phyloP scores from a whole-genome alignment of 2,888 invertebrate genomes.

The Catotricha subobsoleta region DNA sequence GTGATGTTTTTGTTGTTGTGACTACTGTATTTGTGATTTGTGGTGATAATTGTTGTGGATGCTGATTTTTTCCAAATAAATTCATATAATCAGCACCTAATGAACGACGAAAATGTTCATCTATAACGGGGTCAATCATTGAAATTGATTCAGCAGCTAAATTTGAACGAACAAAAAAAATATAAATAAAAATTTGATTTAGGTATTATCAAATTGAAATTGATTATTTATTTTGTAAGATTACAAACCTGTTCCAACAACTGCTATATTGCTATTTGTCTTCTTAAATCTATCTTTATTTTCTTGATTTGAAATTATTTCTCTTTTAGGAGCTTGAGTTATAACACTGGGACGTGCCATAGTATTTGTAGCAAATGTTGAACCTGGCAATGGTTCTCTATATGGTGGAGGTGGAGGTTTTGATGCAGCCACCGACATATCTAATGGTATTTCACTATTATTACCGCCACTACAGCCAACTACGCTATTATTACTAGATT shows the following conservation, averaged over 20 bases:
- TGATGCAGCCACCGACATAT: slow-evolving; percentile 24
- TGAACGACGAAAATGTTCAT: slow-evolving; percentile 88
- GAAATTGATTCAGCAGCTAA: slow-evolving; percentile 43
- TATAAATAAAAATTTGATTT: not conserved
- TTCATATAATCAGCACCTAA: slow-evolving; percentile 65
- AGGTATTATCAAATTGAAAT: not conserved
- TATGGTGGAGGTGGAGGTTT: slow-evolving; percentile 25
- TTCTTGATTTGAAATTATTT: slow-evolving; percentile 9
- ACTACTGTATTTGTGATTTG: slow-evolving; percentile 21
- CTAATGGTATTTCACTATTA: slow-evolving; percentile 22
- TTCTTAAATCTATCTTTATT: slow-evolving; percentile 4
- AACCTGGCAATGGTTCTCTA: slow-evolving; percentile 25
- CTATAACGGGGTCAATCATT: slow-evolving; percentile 79
- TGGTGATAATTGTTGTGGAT: slow-evolving; percentile 16
- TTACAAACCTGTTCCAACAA: not conserved
- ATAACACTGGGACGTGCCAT: slow-evolving; percentile 40
- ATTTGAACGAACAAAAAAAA: not conserved
- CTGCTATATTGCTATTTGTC: not conserved
- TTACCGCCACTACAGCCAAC: not conserved
- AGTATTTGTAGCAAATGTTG: slow-evolving; percentile 15
- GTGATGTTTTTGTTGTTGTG: slow-evolving; percentile 11
- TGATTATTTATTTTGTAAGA: too few relatives aligned
- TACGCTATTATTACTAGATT: slow-evolving; percentile 11
- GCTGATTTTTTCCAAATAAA: slow-evolving; percentile 38
- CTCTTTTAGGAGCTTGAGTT: slow-evolving; percentile 34